phyloP scores from a whole-genome alignment of 2,888 invertebrate species.

The Dorcus hopei region DNA sequence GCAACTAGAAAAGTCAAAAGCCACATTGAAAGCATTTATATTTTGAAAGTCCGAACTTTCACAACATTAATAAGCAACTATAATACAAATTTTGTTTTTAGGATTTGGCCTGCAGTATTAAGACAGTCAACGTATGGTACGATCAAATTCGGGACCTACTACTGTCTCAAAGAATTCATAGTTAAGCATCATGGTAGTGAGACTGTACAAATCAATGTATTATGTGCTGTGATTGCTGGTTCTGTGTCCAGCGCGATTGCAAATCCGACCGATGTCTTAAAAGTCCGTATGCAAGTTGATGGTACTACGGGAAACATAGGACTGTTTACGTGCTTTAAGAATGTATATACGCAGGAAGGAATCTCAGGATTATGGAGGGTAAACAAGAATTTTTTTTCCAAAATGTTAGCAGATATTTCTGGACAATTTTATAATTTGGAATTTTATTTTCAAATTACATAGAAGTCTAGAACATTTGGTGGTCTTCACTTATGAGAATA shows the following conservation, averaged over 20 bases:
- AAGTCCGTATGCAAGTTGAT: constrained; percentile 88
- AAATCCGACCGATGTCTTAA: constrained; percentile 93
- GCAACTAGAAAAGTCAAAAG: too few relatives aligned
- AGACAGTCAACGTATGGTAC: constrained; percentile 95
- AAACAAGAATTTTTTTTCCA: constrained; percentile 29
- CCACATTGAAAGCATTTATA: too few relatives aligned
- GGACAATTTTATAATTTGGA: not conserved
- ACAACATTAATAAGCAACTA: not conserved
- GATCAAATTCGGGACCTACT: constrained; percentile 94
- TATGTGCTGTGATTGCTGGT: constrained; percentile 81
- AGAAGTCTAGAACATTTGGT: too few relatives aligned
- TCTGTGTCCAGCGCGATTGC: constrained; percentile 93
- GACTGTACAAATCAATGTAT: constrained; percentile 65
- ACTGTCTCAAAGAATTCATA: constrained; percentile 75
- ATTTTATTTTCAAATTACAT: not conserved
- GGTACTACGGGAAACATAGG: constrained; percentile 54
- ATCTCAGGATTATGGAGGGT: constrained; percentile 83
- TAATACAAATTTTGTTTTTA: constrained; percentile 43
- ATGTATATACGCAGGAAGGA: constrained; percentile 83
- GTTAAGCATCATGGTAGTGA: constrained; percentile 55
- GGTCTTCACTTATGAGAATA: too few relatives aligned
- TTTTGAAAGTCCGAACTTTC: not conserved
- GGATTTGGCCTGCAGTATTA: constrained; percentile 88
- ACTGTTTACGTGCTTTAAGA: constrained; percentile 74
- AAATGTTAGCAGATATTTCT: not conserved